Conservation (phyloP, 2,888 invertebrate genomes). For the Marasmarcha lunaedactyla region DNA sequence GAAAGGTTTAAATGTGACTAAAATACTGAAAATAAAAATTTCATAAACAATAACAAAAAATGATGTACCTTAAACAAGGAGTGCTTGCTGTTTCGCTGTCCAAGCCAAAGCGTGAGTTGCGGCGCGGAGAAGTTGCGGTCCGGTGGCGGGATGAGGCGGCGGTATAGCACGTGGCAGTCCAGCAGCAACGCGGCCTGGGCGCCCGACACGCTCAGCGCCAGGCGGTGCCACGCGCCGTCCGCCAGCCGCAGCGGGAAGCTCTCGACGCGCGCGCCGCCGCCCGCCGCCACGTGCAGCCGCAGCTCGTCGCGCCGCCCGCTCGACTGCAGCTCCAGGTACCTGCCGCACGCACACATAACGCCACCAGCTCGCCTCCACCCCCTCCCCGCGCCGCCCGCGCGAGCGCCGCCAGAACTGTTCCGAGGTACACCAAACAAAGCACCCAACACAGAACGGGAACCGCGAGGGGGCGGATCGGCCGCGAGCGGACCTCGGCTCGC, state of each 20-base stretch:
- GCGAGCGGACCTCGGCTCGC: constrained; percentile 59
- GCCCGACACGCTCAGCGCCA: constrained; percentile 87
- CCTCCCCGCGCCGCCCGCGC: constrained; percentile 22
- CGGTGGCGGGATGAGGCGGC: constrained; percentile 81
- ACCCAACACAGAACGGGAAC: constrained; percentile 56
- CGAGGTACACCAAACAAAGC: constrained; percentile 70
- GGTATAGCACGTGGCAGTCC: constrained; percentile 89
- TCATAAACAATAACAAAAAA: background rate
- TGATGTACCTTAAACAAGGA: constrained; percentile 84
- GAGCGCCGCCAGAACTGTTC: constrained; percentile 58
- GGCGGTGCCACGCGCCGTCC: constrained; percentile 89
- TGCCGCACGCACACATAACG: constrained; percentile 49
- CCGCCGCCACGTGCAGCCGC: constrained; percentile 83
- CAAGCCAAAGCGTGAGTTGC: constrained; percentile 84
- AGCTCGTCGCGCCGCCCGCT: constrained; percentile 90
- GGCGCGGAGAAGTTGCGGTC: constrained; percentile 82
- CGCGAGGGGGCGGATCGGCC: constrained; percentile 36
- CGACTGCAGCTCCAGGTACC: constrained; percentile 92
- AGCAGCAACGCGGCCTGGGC: constrained; percentile 86
- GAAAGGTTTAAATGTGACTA: too few relatives aligned
- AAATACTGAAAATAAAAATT: background rate
- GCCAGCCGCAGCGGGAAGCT: constrained; percentile 89
- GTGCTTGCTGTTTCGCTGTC: constrained; percentile 87
- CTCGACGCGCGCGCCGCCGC: constrained; percentile 79
- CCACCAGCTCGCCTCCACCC: constrained; percentile 20